Base-by-base conservation (phyloP, 2,888 invertebrate genomes). In the Rhagonycha lutea region DNA sequence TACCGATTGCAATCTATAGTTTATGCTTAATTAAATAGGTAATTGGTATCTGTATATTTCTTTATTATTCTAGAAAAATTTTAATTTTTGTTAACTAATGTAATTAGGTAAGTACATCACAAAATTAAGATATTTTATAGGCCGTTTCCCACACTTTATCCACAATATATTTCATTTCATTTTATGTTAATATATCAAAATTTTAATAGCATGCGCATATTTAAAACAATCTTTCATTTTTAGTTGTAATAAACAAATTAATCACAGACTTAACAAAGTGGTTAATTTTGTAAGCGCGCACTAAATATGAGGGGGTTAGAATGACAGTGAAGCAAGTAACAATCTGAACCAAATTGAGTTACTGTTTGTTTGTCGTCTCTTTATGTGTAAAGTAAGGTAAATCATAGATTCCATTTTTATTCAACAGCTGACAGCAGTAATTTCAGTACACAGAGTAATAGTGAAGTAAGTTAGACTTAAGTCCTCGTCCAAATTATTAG, bases 21-120 rank as follows among this genome's bases (percentile, higher is more conserved):
- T 78, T 80, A 81, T 84, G 85, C 81, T 83, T 85, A 85, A 85
- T 85, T 85, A 85, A 85, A 84, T 83, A 82, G 82, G 83, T 85
- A 85, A 85, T 84, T 84, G 84, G 82, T 84, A 81, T 84, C 82
- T 83, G 77, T 81, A 80, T 80, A 77, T 80, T 79, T 47, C n/a
- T 78, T 73, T 77, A 70, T 77, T 68, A 74, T 28, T 60, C 24
- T 18, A 69, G 32, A 61, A 47, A 69, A 23, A 47, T 23, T n/a
- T 47, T 69, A 69, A 32, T 47, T 32, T 32, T 60, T 14, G 23
- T 32, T 60, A 47, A 60, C 24, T 60, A 69, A 47, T 47, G 47
- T 47, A 65, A 65, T 23, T 65, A 65, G 24, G 24, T 65, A 65
- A 65, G 12, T 65, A 65, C 63, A 65, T 65, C n/a, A 47, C n/a